Conservation (phyloP, 2,113 vertebrate genomes). For the Irena cyanogastra region DNA sequence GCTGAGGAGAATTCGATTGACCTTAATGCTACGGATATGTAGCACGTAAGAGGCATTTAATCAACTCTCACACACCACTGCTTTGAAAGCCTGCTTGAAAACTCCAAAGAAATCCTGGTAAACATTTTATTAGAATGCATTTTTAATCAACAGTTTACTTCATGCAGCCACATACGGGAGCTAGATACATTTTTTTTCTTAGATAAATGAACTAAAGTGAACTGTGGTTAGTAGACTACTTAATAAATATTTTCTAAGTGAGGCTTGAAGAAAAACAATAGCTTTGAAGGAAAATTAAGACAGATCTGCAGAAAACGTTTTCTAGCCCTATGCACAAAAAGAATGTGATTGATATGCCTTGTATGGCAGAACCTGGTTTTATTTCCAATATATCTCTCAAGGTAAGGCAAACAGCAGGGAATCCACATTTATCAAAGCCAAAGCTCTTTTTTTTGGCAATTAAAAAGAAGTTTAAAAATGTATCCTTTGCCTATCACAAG, state of each 20-base stretch:
- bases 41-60: not conserved
- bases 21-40: not conserved
- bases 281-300: not conserved
- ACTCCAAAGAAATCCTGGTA: not conserved
- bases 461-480: not conserved
- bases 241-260: not conserved
- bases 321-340: not conserved
- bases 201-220: not conserved
- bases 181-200: not conserved
- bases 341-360: not conserved
- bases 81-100: not conserved
- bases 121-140: not conserved
- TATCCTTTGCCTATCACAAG: not conserved
- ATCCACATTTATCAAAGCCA: not conserved
- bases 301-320: not conserved
- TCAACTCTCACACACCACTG: not conserved
- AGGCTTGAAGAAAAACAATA: not conserved
- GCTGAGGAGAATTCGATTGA: conserved; percentile 5
- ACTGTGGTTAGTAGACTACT: not conserved
- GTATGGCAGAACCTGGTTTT: not conserved
- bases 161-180: not conserved
- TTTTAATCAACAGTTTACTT: not conserved
- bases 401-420: not conserved
- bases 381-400: not conserved
- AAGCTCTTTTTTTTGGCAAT: not conserved